Evolutionary conservation across 2,888 invertebrate genomes (phyloP), one percentile per base, ranked within the genome.

Genomic region (Crossocerus cetratus): DNA sequence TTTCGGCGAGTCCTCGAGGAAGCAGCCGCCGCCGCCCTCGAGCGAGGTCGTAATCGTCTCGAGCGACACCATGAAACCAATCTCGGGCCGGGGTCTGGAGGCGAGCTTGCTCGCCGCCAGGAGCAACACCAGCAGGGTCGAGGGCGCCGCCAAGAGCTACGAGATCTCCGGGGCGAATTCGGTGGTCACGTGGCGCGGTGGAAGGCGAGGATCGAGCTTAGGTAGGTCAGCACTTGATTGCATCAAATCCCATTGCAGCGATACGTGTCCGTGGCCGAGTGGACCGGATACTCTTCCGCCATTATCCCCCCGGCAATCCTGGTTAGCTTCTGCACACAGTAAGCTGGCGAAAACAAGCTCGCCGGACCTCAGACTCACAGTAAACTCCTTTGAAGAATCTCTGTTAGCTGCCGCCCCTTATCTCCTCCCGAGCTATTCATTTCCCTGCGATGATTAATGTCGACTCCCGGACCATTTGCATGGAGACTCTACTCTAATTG

Each of bases 131-230:
- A 76, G 91, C 91, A 74, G 91, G 92, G 75, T 88, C 92, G 11
- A 93, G 92, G 88, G 89, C 82, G 60, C 88, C 86, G 60, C 87
- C 86, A 69, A 92, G 92, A 71, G 57, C 59, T 83, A 74, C 69
- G 88, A 89, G 20, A 42, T 72, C 4, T 22, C 67, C n/a, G 69
- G 72, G 1, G 93, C 91, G 8, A 91, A 91, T 55, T 85, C 91
- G 11, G 91, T 95, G 80, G 95, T 95, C 0, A 95, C 95, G 13
- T 96, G 95, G 95, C 91, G 93, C 55, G 93, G 93, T 72, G 92
- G 92, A n/a, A 90, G 94, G 69, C 91, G 94, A 21, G 94, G 95
- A 8, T 95, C 95, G 0, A 95, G 94, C 87, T 94, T 94, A 79
- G 95, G 95, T 61, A 93, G 93, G 85, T 78, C 16, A 18, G 0